Percentiles rank a stretch among this genome's conserved stretches.
phyloP scores from a whole-genome alignment of 2,888 invertebrate species.

The Falcaria lacertinaria region DNA sequence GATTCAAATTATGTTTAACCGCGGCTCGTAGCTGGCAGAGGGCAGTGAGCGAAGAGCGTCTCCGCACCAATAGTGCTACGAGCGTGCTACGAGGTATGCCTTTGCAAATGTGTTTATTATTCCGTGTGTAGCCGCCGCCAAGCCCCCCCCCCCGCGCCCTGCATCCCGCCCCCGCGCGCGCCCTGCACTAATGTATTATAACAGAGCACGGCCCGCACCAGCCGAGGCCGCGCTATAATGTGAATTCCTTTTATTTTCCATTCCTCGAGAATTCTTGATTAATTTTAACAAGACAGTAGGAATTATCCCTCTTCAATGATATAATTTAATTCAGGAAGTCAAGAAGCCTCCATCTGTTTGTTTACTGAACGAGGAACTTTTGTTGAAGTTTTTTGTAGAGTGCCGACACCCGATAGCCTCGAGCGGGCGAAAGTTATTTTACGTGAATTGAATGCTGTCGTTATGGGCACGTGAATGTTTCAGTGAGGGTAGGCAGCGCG shows the following conservation, averaged over 20 bases:
- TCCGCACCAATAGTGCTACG: too few species aligned
- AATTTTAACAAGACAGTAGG: slow-evolving; percentile 28
- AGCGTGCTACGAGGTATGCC: too few species aligned
- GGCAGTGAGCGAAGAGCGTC: too few species aligned
- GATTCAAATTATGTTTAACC: too few species aligned
- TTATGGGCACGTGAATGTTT: background rate
- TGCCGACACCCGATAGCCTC: background rate
- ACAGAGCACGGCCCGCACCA: slow-evolving; percentile 7
- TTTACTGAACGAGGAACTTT: slow-evolving; percentile 29
- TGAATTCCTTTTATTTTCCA: slow-evolving; percentile 25
- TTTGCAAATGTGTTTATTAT: too few species aligned
- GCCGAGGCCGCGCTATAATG: slow-evolving; percentile 16
- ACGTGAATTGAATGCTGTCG: background rate
- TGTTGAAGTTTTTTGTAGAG: slow-evolving; percentile 7
- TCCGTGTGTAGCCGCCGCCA: too few species aligned
- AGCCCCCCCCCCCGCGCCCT: too few species aligned
- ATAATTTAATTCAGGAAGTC: slow-evolving; percentile 32
- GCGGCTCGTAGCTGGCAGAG: too few species aligned
- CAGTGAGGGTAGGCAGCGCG: background rate
- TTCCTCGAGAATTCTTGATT: slow-evolving; percentile 24
- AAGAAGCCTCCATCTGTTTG: slow-evolving; percentile 23
- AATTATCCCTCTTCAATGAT: slow-evolving; percentile 25
- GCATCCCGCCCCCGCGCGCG: too few species aligned
- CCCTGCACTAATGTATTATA: slow-evolving; percentile 15
- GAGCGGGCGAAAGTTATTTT: background rate